phyloP scores from a whole-genome alignment of 2,797 vertebrate species.

The Platyrinchus mystaceus region DNA sequence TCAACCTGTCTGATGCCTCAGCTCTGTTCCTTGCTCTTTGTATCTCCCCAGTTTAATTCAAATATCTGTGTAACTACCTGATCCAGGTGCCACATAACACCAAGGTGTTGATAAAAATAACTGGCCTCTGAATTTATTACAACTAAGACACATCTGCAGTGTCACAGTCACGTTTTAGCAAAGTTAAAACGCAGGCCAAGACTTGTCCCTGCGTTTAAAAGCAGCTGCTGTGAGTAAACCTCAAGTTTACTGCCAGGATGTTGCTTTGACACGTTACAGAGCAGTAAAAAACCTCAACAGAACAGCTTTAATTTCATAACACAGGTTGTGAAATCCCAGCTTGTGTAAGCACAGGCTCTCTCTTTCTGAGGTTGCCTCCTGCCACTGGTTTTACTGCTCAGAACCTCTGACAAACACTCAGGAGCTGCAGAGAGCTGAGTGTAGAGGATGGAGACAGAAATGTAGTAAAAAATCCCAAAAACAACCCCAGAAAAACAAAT shows the following conservation, averaged over 20 bases:
- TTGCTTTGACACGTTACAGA: not conserved
- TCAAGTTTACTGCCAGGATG: not conserved
- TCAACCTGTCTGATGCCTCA: not conserved
- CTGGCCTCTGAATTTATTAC: not conserved
- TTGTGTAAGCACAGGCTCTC: not conserved
- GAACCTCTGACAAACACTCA: not conserved
- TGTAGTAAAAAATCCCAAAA: not conserved
- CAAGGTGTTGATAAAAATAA: not conserved
- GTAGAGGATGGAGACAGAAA: not conserved
- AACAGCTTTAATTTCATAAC: not conserved
- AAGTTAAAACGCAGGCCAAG: not conserved
- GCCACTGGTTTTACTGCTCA: not conserved
- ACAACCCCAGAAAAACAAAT: not conserved
- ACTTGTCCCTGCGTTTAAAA: not conserved
- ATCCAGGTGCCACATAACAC: not conserved
- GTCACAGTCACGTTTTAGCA: not conserved
- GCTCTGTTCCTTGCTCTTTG: not conserved
- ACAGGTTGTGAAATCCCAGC: not conserved
- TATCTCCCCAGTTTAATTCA: not conserved
- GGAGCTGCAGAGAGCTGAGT: not conserved
- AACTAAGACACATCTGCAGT: accelerated
- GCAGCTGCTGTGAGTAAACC: not conserved
- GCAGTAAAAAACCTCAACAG: not conserved
- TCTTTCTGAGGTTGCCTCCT: not conserved
- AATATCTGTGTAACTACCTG: not conserved